A percentile compares a stretch with the other conserved stretches of the same genome.
phyloP scores from a whole-genome alignment of 2,888 invertebrate species.

The Fragum whitleyi region DNA sequence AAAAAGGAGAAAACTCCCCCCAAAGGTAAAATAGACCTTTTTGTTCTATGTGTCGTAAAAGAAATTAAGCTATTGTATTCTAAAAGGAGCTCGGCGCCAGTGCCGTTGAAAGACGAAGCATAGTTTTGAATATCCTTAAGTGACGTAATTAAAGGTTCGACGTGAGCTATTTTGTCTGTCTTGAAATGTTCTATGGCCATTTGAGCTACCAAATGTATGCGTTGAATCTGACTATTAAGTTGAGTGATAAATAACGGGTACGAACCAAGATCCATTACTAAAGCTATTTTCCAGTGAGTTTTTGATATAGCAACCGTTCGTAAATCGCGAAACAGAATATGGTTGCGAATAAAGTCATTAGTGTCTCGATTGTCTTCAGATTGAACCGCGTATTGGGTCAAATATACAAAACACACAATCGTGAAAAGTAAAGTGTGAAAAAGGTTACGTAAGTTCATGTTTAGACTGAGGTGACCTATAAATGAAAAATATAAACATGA shows the following conservation, averaged over 20 bases:
- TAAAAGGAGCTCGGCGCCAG: not conserved
- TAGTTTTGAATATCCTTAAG: not conserved
- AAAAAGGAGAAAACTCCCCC: not conserved
- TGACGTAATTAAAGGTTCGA: not conserved
- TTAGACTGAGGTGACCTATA: not conserved
- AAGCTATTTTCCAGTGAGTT: no score
- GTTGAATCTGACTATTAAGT: not conserved
- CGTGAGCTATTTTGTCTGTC: not conserved
- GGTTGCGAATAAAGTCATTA: no score
- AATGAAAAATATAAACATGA: no score
- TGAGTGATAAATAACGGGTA: no score
- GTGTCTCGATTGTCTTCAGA: not conserved
- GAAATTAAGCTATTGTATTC: not conserved
- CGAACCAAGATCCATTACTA: no score
- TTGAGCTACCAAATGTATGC: not conserved
- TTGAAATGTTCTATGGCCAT: not conserved
- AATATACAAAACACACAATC: not conserved
- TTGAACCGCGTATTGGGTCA: not conserved
- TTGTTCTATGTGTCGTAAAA: not conserved
- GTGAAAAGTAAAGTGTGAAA: not conserved
- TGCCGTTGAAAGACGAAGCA: not conserved
- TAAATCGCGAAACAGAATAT: not conserved
- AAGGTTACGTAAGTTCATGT: not conserved
- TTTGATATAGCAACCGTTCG: not conserved
- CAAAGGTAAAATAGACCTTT: not conserved